A percentile compares a stretch with the other conserved stretches of the same genome.
Conservation (phyloP, 2,113 vertebrate species). For the Bubo scandiacus region DNA sequence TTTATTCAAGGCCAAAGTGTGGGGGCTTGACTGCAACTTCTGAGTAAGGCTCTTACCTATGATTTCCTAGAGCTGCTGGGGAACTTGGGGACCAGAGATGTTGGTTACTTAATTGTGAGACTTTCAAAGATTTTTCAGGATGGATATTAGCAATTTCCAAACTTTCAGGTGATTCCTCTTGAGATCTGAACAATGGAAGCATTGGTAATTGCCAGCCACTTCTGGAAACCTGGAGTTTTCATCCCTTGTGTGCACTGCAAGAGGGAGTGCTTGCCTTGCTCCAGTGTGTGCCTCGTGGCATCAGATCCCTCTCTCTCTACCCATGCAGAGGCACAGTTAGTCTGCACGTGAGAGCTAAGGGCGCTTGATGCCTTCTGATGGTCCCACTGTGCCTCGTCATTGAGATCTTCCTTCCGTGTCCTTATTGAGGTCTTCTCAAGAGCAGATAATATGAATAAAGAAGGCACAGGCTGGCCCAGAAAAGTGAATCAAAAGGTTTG, state of each 20-base stretch:
- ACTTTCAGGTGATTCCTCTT: not conserved
- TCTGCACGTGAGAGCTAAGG: not conserved
- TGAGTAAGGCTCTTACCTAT: not conserved
- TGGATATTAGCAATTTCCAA: not conserved
- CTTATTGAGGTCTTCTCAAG: not conserved
- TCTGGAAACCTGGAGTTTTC: not conserved
- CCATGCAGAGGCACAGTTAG: not conserved
- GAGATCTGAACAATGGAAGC: not conserved
- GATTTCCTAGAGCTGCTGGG: not conserved
- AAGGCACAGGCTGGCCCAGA: not conserved
- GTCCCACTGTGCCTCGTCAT: not conserved
- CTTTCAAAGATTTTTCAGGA: not conserved
- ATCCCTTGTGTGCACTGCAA: not conserved
- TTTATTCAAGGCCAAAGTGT: not conserved
- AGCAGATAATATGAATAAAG: not conserved
- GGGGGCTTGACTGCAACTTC: not conserved
- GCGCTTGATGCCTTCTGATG: not conserved
- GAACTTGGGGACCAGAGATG: not conserved
- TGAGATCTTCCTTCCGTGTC: not conserved
- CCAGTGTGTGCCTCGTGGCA: rapidly evolving
- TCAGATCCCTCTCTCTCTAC: not conserved
- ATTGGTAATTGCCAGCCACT: not conserved
- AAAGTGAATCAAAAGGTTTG: not conserved
- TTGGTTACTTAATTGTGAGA: not conserved
- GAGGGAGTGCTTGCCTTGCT: not conserved